Evolutionary conservation across 1,140 invertebrate genomes (phyloP).

Genomic region (Ceratoteleas bidentatus): DNA sequence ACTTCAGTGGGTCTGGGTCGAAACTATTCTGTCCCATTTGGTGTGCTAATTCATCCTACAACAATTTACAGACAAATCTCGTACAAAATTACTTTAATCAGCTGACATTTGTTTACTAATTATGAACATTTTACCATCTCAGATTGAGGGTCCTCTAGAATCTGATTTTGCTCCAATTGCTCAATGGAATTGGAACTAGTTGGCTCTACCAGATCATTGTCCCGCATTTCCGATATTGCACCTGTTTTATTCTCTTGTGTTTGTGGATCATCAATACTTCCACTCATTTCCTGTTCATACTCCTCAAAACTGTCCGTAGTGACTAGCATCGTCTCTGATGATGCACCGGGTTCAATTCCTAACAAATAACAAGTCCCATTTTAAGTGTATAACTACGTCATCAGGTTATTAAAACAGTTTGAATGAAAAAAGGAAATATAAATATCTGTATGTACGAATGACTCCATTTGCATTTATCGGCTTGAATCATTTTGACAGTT

Average conservation of each 20-base stretch:
- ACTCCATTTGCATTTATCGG: no score
- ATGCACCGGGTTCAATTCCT: slow-evolving; percentile 82
- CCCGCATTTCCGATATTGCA: slow-evolving; percentile 82
- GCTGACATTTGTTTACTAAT: no score
- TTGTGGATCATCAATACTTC: slow-evolving; percentile 83
- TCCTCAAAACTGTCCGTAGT: slow-evolving; percentile 87
- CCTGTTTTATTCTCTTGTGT: slow-evolving; percentile 75
- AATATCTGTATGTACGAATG: no score
- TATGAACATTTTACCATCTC: no score
- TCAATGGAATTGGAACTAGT: slow-evolving; percentile 37
- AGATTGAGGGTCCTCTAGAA: slow-evolving; percentile 62
- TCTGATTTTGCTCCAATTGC: slow-evolving; percentile 60
- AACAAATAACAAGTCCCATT: no score
- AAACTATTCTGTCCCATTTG: slow-evolving; percentile 73
- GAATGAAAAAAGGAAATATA: no score
- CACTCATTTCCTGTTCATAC: slow-evolving; percentile 85
- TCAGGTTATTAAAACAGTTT: no score
- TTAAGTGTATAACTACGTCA: no score
- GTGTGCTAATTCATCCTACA: slow-evolving; percentile 76
- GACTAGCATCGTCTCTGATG: slow-evolving; percentile 85
- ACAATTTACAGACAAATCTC: no score
- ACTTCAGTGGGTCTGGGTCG: slow-evolving; percentile 75
- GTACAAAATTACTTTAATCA: no score
- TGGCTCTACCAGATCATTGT: slow-evolving; percentile 72
- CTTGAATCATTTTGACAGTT: no score